Evolutionary conservation across 2,888 invertebrate genomes (phyloP), one percentile per base, ranked within the genome.

Genomic region (Brachypterus glaber): DNA sequence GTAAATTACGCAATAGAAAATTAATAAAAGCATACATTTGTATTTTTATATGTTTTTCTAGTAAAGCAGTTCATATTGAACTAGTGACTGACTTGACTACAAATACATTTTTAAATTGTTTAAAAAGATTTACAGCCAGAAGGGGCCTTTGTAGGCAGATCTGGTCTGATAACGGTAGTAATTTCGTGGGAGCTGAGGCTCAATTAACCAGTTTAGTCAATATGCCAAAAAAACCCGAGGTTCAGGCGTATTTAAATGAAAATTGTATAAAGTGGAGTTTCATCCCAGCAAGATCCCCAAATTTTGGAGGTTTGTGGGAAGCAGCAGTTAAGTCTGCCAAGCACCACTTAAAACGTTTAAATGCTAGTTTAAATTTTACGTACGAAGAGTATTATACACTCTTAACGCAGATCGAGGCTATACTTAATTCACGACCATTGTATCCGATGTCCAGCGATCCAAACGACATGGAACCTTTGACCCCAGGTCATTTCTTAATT

Each of bases 111-210:
- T 9, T 62, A 2, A 36, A 51, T 2, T 36, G 55, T 37, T 9
- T 62, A 1, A 37, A 52, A 3, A 35, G 58, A 32, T 62, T 62
- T 33, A 39, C 54, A 0, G 39, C 53, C 1, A 15, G 57, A 11
- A 30, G 58, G 31, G 60, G 59, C 2, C 33, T 45, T n/a, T 51
- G 51, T 1, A 12, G 33, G 7, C 39, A 53, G 2, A 41, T 63
- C 0, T 53, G 45, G 30, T 54, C 54, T 2, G 62, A 63, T 35
- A 57, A 57, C 17, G 58, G 54, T 1, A 53, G 54, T 1, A 62
- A 59, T 37, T 62, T 59, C 35, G 48, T 59, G 2, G 59, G 56
- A 3, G 57, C 59, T 1, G 44, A 44, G 25, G 34, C 27, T 18
- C 34, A 44, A 24, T 37, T 44, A 24, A n/a, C n/a, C n/a, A n/a